Percentiles rank a stretch among this genome's conserved stretches.
Conservation (phyloP, 1,140 invertebrate genomes). For the Aphelenchoides avenae region DNA sequence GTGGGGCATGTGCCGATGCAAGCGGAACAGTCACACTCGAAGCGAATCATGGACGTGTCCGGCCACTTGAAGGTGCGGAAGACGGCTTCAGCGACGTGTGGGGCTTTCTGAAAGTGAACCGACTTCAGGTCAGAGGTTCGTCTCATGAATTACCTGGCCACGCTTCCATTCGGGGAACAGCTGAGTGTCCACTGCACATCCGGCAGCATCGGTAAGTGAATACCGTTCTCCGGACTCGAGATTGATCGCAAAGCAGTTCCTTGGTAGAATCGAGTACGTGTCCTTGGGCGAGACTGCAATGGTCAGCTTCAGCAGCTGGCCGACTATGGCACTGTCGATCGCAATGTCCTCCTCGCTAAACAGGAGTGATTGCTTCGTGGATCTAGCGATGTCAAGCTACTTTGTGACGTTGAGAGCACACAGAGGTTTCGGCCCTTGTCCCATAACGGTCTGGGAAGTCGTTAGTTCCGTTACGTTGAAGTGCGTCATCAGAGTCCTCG, state of each 20-base stretch:
- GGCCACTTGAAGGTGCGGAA: conserved; percentile 59
- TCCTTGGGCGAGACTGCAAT: conserved; percentile 40
- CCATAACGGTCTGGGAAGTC: conserved; percentile 31
- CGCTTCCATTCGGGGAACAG: conserved; percentile 53
- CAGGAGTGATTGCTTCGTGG: no score
- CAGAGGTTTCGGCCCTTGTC: conserved; percentile 31
- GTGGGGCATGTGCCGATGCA: conserved; percentile 46
- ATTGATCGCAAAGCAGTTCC: conserved; percentile 55
- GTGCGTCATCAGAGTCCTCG: conserved; percentile 21
- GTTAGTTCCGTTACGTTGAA: conserved; percentile 44
- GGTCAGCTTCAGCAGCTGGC: conserved; percentile 42
- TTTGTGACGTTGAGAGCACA: conserved; percentile 46
- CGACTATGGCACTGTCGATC: conserved; percentile 46
- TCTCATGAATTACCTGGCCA: no score
- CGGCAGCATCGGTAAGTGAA: conserved; percentile 45
- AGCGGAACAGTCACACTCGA: conserved; percentile 56
- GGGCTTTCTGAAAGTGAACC: no score
- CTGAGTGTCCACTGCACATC: conserved; percentile 49
- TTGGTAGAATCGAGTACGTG: conserved; percentile 41
- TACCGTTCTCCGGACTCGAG: conserved; percentile 54
- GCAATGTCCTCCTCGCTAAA: conserved; percentile 29
- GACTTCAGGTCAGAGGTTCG: no score
- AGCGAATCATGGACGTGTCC: conserved; percentile 51
- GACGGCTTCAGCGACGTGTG: conserved; percentile 25
- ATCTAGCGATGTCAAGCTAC: no score